Evolutionary conservation across 2,113 vertebrate genomes (phyloP).

Genomic region (Asarcornis scutulata): DNA sequence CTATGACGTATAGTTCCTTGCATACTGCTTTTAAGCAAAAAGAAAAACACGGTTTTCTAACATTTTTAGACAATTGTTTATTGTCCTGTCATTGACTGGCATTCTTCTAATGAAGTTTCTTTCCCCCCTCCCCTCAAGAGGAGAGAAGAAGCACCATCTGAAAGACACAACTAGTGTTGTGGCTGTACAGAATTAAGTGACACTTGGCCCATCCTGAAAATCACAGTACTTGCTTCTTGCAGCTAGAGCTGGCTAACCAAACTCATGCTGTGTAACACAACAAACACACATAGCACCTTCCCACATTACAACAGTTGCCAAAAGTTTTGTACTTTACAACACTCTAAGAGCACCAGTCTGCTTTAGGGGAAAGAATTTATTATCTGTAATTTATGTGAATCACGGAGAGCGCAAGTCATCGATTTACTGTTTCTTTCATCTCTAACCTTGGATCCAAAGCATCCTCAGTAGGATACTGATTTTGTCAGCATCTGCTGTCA

Average conservation of each 20-base stretch:
- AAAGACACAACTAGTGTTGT: neutral
- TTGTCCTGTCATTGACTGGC: neutral
- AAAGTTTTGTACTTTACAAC: neutral
- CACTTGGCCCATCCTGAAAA: neutral
- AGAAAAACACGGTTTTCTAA: neutral
- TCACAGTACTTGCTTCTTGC: neutral
- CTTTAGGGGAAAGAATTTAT: neutral
- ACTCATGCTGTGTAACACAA: neutral
- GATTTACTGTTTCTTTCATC: neutral
- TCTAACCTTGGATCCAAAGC: neutral
- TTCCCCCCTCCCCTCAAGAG: neutral
- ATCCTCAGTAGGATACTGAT: neutral
- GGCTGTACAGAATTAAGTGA: neutral
- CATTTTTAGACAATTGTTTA: neutral
- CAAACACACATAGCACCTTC: neutral
- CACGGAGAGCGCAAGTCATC: neutral
- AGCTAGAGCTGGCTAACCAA: neutral
- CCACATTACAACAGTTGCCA: neutral
- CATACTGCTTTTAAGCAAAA: neutral
- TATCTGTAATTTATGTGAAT: neutral
- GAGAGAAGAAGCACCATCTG: neutral
- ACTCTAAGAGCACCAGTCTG: neutral
- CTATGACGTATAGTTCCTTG: neutral
- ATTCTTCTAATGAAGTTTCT: neutral
- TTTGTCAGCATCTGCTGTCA: conserved; percentile 6